phyloP scores from a whole-genome alignment of 2,797 vertebrate genomes.

The Sylvilagus floridanus region DNA sequence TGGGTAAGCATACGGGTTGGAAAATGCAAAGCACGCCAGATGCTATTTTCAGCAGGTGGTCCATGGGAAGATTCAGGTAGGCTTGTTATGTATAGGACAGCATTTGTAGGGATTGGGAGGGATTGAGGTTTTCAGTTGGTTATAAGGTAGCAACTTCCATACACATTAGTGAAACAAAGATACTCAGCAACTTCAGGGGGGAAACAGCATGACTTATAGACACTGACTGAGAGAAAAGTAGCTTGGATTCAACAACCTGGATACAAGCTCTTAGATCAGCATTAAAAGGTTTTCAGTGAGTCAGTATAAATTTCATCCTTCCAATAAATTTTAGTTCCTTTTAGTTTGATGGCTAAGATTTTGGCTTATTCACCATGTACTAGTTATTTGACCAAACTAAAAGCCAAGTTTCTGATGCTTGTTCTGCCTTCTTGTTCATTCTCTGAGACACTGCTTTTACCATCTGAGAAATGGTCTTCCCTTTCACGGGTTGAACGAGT shows the following conservation, averaged over 20 bases:
- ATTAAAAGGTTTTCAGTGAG: background rate
- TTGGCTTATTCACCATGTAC: background rate
- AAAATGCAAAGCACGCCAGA: constrained; percentile 81
- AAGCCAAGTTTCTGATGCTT: background rate
- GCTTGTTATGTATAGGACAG: background rate
- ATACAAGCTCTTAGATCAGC: background rate
- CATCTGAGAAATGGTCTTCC: background rate
- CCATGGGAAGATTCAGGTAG: constrained; percentile 7
- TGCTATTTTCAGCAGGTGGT: constrained; percentile 65
- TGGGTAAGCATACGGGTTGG: constrained; percentile 39
- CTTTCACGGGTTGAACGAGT: background rate
- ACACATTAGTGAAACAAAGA: background rate
- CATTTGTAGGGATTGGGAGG: background rate
- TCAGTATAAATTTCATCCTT: background rate
- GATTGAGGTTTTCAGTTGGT: background rate
- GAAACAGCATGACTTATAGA: background rate
- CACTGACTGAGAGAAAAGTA: background rate
- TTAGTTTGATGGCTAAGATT: background rate
- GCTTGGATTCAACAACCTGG: background rate
- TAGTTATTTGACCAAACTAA: background rate
- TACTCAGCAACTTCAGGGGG: background rate
- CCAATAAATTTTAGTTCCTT: background rate
- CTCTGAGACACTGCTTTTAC: background rate
- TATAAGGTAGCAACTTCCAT: background rate
- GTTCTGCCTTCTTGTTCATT: background rate